A percentile compares a stretch with the other conserved stretches of the same genome.
Conservation (phyloP, 1,140 invertebrate species). For the Rhizoglyphus robini region DNA sequence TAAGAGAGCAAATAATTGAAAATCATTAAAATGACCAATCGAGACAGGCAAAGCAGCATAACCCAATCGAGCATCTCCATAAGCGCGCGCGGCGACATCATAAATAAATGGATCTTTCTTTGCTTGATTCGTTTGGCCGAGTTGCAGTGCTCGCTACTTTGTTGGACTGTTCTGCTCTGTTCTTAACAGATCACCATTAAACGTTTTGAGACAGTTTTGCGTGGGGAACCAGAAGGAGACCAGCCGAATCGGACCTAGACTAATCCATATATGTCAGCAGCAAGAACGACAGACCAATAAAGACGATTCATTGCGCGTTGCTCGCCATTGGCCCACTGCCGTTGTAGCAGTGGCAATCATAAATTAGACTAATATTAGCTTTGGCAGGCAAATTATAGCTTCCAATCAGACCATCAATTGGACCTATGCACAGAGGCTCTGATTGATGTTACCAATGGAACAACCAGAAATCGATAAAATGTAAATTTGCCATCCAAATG, state of each 20-base stretch:
- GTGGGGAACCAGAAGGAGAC: background rate
- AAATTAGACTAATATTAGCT: constrained; percentile 13
- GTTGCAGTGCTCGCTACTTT: background rate
- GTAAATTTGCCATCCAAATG: too few species aligned
- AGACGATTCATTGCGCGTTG: background rate
- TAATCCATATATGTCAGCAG: background rate
- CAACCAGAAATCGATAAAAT: background rate
- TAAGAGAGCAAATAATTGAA: background rate
- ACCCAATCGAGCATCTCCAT: background rate
- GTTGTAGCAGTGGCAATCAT: background rate
- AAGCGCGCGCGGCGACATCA: background rate
- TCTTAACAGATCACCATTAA: background rate
- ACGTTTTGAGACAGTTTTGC: background rate
- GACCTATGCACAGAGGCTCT: background rate
- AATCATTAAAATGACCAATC: constrained; percentile 1
- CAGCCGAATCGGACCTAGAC: background rate
- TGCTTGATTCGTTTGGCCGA: background rate
- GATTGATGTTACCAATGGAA: background rate
- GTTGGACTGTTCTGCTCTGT: background rate
- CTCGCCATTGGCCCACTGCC: background rate
- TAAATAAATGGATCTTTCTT: background rate
- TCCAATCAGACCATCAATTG: background rate
- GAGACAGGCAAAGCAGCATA: too few species aligned
- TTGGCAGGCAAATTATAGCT: background rate
- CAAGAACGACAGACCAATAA: constrained; percentile 1